phyloP scores from a whole-genome alignment of 2,888 invertebrate species.

The Dolichopus griseipennis region DNA sequence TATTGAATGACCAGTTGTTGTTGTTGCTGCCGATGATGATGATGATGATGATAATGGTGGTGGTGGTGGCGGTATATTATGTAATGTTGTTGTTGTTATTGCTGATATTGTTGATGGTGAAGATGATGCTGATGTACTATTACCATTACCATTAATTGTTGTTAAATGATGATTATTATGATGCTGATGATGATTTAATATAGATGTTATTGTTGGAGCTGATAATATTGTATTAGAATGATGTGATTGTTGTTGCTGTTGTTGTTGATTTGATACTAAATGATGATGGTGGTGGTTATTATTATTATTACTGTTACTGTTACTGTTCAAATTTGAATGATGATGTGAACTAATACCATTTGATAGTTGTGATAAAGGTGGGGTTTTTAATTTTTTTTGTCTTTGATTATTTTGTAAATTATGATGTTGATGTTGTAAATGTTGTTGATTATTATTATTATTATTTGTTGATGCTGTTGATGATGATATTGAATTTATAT shows the following conservation, averaged over 20 bases:
- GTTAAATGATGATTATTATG: neutral
- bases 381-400: neutral
- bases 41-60: no score
- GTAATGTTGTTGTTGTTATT: neutral
- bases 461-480: slow-evolving; percentile 9
- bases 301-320: no score
- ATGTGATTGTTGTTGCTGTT: no score
- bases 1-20: slow-evolving; percentile 23
- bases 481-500: slow-evolving; percentile 7
- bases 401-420: slow-evolving; percentile 7
- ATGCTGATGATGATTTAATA: neutral
- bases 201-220: neutral
- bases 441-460: slow-evolving; percentile 13
- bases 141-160: neutral
- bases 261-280: neutral
- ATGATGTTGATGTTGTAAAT: slow-evolving; percentile 13
- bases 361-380: neutral
- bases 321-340: neutral
- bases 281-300: neutral
- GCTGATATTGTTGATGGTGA: slow-evolving; percentile 1
- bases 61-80: neutral
- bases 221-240: neutral
- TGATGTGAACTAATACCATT: neutral
- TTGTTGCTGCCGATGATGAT: neutral
- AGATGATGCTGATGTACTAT: slow-evolving; percentile 2